Conservation (phyloP, 2,113 vertebrate species). For the Halichoerus grypus region DNA sequence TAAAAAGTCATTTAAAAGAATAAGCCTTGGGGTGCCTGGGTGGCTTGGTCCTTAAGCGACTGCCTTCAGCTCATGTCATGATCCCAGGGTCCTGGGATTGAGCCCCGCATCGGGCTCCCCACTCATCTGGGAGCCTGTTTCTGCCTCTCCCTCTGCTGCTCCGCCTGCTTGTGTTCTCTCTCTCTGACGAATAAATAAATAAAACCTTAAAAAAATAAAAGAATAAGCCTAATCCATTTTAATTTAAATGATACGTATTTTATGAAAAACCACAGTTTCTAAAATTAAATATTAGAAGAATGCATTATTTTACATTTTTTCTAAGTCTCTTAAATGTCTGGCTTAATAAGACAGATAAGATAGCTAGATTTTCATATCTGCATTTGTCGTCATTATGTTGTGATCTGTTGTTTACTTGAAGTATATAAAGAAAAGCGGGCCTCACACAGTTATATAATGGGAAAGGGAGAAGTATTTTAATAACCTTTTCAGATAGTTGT, state of each 20-base stretch:
- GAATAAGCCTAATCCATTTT: not conserved
- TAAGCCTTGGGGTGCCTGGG: not conserved
- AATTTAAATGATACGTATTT: not conserved
- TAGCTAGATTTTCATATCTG: not conserved
- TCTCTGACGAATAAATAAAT: too few species aligned
- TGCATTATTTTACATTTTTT: slow-evolving; percentile 16
- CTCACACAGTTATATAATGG: not conserved
- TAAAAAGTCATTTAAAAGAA: not conserved
- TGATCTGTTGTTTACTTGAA: not conserved
- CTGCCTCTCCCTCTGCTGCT: too few species aligned
- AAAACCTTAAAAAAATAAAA: not conserved
- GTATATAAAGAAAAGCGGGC: not conserved
- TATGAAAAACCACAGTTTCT: slow-evolving; percentile 11
- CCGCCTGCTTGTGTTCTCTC: too few species aligned
- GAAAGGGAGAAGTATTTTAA: slow-evolving; percentile 1
- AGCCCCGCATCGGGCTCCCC: too few species aligned
- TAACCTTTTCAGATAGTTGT: not conserved
- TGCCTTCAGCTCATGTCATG: too few species aligned
- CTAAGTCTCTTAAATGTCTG: not conserved
- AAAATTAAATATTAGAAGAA: not conserved
- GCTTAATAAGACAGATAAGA: not conserved
- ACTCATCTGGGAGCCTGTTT: too few species aligned
- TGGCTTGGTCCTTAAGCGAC: too few species aligned
- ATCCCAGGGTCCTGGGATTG: too few species aligned
- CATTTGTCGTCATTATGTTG: not conserved